Conservation (phyloP, 2,888 invertebrate genomes). For the Lithosia quadra region DNA sequence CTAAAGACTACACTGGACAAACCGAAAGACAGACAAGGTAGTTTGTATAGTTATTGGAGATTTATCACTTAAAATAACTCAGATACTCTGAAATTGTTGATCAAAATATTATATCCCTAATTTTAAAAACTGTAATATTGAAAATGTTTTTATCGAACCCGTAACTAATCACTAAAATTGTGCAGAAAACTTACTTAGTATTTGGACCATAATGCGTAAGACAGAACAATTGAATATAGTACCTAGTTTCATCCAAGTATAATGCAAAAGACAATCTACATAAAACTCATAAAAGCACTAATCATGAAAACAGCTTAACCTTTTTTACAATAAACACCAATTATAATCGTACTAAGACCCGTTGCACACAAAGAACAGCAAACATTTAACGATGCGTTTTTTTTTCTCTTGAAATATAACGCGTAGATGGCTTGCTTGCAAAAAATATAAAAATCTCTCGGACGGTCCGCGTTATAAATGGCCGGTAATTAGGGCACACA, state of each 20-base stretch:
- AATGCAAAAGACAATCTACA: neutral
- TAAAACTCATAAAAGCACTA: slow-evolving; percentile 9
- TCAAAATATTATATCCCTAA: too few species aligned
- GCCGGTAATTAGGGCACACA: slow-evolving; percentile 80
- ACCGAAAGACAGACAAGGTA: too few species aligned
- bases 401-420: slow-evolving; percentile 69
- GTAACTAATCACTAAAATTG: neutral
- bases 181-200: neutral
- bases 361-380: slow-evolving; percentile 45
- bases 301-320: slow-evolving; percentile 13
- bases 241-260: neutral
- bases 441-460: slow-evolving; percentile 79
- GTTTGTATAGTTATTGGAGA: too few species aligned
- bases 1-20: too few species aligned
- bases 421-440: slow-evolving; percentile 61
- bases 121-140: too few species aligned
- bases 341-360: slow-evolving; percentile 52
- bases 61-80: too few species aligned
- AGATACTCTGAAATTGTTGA: too few species aligned
- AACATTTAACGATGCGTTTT: slow-evolving; percentile 60
- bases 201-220: neutral
- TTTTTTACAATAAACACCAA: slow-evolving; percentile 34
- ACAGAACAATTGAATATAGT: neutral
- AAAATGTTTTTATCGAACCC: too few species aligned
- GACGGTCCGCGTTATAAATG: slow-evolving; percentile 80